Base-by-base conservation (phyloP, 2,797 vertebrate genomes). In the Dicrostonyx torquatus region DNA sequence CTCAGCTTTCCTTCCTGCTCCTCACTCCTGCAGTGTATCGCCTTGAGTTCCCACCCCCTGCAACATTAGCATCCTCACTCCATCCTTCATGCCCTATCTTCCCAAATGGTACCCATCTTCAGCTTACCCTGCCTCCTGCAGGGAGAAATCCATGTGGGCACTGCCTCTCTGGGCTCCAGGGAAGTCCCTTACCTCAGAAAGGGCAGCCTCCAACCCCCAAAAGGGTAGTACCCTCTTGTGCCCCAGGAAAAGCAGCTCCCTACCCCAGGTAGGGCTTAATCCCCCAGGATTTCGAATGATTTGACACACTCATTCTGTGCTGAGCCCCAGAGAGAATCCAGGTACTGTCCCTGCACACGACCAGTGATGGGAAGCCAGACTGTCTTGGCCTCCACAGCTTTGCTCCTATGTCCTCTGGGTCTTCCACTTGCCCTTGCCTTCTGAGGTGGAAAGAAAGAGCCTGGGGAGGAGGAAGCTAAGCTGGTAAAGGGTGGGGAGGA, bases 281-380 rank as follows among this genome's bases (percentile, higher is more conserved):
- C 91, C 53, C 22, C 29, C 26, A 43, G 18, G 66, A 17, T 40
- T 7, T n/a, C 20, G 14, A 40, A 17, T 18, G 79, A 64, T 9
- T 13, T 31, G 3, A 45, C 40, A 17, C n/a, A 11, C 6, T 70
- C 37, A n/a, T 24, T 29, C 68, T 73, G 40, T 18, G 6, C 58
- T 1, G 18, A 64, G 83, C 18, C 50, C 24, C 37, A 10, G 20
- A 20, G 78, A 77, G 86, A 58, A 10, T n/a, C 8, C 58, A 29
- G 0, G 22, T 29, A 0, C 26, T 0, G 1, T 10, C 26, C 11
- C 9, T 2, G 11, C 50, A 18, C 17, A 9, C 0, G 31, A 6
- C 60, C 8, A 2, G 10, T 6, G 20, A 11, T 1, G 9, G 58
- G 14, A 31, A 40, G 5, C 18, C 34, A 11, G 34, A n/a, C 0